Conservation (phyloP, 92 coral and sea anemone species). For the Epizoanthus scotinus region DNA sequence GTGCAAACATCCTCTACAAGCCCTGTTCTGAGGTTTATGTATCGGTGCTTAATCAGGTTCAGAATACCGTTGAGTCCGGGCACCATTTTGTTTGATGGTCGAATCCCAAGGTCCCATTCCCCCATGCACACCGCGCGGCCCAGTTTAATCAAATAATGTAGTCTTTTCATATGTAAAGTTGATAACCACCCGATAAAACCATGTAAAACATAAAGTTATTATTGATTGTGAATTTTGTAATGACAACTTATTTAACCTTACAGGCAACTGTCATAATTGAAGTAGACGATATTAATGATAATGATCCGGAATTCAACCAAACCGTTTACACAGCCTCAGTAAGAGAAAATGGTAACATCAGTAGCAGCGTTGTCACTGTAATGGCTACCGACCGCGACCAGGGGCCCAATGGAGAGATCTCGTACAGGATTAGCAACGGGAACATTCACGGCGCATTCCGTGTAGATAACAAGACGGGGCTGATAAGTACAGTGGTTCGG, state of each 20-base stretch:
- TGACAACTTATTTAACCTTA: background rate
- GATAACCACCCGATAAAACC: too few species aligned
- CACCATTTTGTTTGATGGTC: too few species aligned
- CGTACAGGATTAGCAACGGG: constrained; percentile 76
- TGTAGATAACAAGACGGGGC: constrained; percentile 62
- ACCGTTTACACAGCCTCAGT: constrained; percentile 63
- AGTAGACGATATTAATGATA: constrained; percentile 85
- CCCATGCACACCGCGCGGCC: too few species aligned
- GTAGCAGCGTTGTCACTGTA: constrained; percentile 63
- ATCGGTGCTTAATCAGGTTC: too few species aligned
- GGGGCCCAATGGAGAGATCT: constrained; percentile 76
- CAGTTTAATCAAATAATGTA: too few species aligned
- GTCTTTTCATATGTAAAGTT: background rate
- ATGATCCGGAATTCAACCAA: constrained; percentile 80
- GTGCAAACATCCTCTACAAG: too few species aligned
- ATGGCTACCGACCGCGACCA: constrained; percentile 76
- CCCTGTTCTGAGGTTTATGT: too few species aligned
- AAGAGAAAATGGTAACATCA: constrained; percentile 59
- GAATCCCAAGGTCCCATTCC: too few species aligned
- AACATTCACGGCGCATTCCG: constrained; percentile 56
- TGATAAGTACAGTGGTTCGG: constrained; percentile 44
- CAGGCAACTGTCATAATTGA: constrained; percentile 56
- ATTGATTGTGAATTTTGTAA: too few species aligned
- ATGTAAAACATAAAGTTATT: background rate
- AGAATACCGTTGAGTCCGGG: too few species aligned